A percentile compares a stretch with the other conserved stretches of the same genome.
Evolutionary conservation across 2,113 vertebrate species (phyloP).

Genomic region (Cheilinus undulatus): DNA sequence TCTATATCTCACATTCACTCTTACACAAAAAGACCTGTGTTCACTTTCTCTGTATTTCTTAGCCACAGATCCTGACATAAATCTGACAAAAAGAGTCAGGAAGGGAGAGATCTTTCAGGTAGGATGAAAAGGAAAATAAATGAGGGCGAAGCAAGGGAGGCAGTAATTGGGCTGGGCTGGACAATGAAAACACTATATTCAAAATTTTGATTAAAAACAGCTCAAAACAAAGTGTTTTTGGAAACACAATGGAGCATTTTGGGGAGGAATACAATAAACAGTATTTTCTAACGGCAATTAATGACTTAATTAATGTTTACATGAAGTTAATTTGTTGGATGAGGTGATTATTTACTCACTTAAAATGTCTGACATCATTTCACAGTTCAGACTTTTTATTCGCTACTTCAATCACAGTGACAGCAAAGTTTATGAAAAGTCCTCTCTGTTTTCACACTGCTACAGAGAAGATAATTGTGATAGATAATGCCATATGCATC

Average conservation of each 20-base stretch:
- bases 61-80: slow-evolving; percentile 54
- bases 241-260: background rate
- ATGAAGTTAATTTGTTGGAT: background rate
- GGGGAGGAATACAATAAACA: background rate
- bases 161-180: slow-evolving; percentile 1
- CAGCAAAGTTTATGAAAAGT: background rate
- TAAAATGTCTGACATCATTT: slow-evolving; percentile 1
- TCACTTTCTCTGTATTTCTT: slow-evolving; percentile 59
- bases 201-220: background rate
- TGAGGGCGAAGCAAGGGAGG: background rate
- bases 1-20: slow-evolving; percentile 19
- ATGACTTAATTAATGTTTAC: background rate
- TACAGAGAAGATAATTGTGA: slow-evolving; percentile 2
- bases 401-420: slow-evolving; percentile 8
- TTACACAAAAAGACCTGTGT: slow-evolving; percentile 29
- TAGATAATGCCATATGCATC: background rate
- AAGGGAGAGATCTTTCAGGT: slow-evolving; percentile 43
- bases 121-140: slow-evolving; percentile 24
- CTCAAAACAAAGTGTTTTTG: background rate
- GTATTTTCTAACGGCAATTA: background rate
- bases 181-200: background rate
- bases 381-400: slow-evolving; percentile 36
- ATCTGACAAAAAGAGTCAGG: slow-evolving; percentile 49
- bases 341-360: background rate
- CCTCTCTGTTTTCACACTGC: background rate